These are phyloP conservation scores for Drosophila aff. DNA, from an alignment of 1,140 invertebrate species.

Conservation along the genomic window DNA sequence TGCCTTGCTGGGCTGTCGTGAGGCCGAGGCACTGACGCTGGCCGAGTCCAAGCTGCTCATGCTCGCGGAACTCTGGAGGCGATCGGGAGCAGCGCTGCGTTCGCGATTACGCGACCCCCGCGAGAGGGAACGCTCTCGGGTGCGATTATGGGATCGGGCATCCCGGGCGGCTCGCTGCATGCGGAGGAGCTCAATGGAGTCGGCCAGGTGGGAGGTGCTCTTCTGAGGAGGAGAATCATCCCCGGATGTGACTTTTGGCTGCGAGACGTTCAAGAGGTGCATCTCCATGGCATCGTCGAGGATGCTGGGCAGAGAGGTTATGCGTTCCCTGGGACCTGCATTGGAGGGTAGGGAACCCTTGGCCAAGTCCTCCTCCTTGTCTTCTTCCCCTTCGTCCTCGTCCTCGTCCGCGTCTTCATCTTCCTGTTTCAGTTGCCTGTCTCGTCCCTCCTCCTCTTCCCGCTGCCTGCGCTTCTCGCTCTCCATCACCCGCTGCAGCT, in stretches of 20 bases:
- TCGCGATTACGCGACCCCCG: constrained; percentile 43
- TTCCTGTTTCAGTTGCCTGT: background rate
- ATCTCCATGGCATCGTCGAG: constrained; percentile 58
- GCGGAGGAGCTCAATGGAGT: constrained; percentile 72
- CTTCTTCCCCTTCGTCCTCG: constrained; percentile 17
- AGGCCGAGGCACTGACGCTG: constrained; percentile 49
- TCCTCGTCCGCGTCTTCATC: constrained; percentile 15
- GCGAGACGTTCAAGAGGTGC: constrained; percentile 43
- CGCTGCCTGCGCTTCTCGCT: constrained; percentile 29
- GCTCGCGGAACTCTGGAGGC: constrained; percentile 72
- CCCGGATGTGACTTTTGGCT: constrained; percentile 19
- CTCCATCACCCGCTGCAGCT: constrained; percentile 45
- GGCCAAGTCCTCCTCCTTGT: background rate
- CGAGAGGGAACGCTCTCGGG: constrained; percentile 64
- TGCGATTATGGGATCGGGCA: constrained; percentile 57
- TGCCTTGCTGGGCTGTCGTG: constrained; percentile 56
- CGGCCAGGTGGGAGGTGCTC: constrained; percentile 56
- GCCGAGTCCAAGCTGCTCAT: constrained; percentile 74
- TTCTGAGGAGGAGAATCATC: constrained; percentile 52
- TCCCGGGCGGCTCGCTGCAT: constrained; percentile 69
- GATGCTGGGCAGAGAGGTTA: constrained; percentile 50
- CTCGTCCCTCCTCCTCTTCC: constrained; percentile 9
- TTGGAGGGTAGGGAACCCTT: constrained; percentile 23
- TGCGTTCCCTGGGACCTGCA: constrained; percentile 40
- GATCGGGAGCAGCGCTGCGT: constrained; percentile 70